These are phyloP conservation scores for Sebastes miniatus DNA, from an alignment of 2,797 vertebrate genomes.

Conservation along the genomic window DNA sequence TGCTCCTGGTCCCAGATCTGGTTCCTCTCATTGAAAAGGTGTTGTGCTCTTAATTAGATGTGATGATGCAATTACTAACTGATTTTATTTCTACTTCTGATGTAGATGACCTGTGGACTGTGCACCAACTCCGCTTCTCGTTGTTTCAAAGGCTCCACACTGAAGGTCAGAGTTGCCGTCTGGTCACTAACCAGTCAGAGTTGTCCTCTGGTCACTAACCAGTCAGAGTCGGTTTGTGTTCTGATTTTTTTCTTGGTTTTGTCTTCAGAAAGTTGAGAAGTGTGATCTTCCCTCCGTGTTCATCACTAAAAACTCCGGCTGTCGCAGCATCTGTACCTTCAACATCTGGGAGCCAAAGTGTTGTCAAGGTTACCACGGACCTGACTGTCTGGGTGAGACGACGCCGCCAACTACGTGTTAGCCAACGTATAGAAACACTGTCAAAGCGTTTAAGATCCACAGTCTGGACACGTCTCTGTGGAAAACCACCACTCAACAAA, in stretches of 20 bases:
- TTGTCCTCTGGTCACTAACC: too few relatives aligned
- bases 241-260: background rate
- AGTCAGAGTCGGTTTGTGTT: background rate
- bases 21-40: too few relatives aligned
- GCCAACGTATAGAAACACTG: too few relatives aligned
- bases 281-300: constrained; percentile 63
- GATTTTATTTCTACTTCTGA: constrained; percentile 10
- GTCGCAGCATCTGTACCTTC: constrained; percentile 81
- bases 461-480: too few relatives aligned
- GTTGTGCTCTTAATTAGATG: too few relatives aligned
- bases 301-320: constrained; percentile 72
- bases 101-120: constrained; percentile 84
- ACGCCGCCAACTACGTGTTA: background rate
- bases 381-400: constrained; percentile 89
- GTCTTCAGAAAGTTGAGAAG: constrained; percentile 56
- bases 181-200: too few relatives aligned
- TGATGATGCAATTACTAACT: background rate
- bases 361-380: constrained; percentile 90
- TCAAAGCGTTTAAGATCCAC: too few relatives aligned
- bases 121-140: constrained; percentile 63
- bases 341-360: constrained; percentile 84
- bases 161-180: constrained; percentile 80
- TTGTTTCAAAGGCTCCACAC: constrained; percentile 84
- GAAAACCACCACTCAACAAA: too few relatives aligned
- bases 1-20: too few relatives aligned